Evolutionary conservation across 2,113 vertebrate genomes (phyloP).

Genomic region (Mirounga angustirostris): DNA sequence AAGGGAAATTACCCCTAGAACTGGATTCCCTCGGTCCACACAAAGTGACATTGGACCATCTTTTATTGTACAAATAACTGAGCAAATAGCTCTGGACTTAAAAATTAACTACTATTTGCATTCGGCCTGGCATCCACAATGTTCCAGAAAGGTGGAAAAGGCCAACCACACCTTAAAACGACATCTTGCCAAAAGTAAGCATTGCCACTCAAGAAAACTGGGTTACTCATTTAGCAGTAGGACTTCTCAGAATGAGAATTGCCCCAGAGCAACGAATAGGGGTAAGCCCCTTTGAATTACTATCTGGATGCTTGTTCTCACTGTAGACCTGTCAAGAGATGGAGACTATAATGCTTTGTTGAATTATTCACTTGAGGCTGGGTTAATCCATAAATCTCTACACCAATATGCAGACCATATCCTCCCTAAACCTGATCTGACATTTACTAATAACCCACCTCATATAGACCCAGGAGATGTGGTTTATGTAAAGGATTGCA

Average conservation of each 20-base stretch:
- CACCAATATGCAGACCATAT: neutral
- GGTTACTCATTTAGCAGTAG: neutral
- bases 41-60: neutral
- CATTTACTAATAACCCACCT: neutral
- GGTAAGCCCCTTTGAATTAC: neutral
- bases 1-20: neutral
- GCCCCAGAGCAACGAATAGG: neutral
- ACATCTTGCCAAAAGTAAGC: neutral
- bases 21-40: neutral
- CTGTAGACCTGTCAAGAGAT: neutral
- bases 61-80: neutral
- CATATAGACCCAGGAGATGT: neutral
- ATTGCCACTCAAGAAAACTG: neutral
- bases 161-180: neutral
- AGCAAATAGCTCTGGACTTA: neutral
- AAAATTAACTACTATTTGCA: neutral
- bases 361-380: neutral
- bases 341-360: neutral
- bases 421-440: neutral
- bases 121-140: neutral
- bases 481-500: neutral
- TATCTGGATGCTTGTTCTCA: neutral
- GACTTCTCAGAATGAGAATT: neutral
- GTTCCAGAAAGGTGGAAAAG: neutral
- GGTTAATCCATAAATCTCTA: neutral